Evolutionary conservation across 2,888 invertebrate species (phyloP).

Genomic region (Athrips mouffetella): DNA sequence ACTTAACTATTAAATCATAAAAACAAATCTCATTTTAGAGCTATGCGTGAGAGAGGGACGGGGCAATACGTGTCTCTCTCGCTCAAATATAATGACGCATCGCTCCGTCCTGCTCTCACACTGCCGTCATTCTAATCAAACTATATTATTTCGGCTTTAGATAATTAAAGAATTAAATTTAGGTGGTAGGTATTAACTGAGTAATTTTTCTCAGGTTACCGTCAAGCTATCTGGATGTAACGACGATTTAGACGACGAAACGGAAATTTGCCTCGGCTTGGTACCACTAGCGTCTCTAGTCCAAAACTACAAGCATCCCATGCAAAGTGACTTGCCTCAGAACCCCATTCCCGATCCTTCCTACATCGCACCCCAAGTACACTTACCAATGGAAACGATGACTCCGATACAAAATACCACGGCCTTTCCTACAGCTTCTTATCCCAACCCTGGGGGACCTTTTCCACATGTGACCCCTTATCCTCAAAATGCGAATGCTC

Average conservation of each 20-base stretch:
- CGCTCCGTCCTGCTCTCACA: too few relatives aligned
- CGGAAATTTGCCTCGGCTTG: conserved; percentile 51
- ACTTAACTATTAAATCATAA: too few relatives aligned
- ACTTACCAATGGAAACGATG: too few relatives aligned
- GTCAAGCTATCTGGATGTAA: conserved; percentile 55
- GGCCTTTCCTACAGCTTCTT: conserved; percentile 6
- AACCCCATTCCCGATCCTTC: conserved; percentile 37
- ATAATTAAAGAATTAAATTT: too few relatives aligned
- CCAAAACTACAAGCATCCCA: conserved; percentile 40
- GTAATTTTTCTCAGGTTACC: conserved; percentile 43
- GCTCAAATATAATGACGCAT: too few relatives aligned
- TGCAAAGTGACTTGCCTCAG: conserved; percentile 41
- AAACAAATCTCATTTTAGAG: too few relatives aligned
- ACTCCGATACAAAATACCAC: not conserved
- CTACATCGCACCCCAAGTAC: not conserved
- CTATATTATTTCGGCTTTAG: too few relatives aligned
- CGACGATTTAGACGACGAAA: conserved; percentile 46
- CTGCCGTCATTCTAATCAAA: too few relatives aligned
- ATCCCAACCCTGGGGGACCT: conserved; percentile 6
- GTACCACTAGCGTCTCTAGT: conserved; percentile 36
- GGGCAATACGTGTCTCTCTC: too few relatives aligned
- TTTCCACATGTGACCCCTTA: not conserved
- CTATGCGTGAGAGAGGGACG: too few relatives aligned
- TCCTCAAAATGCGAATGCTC: not conserved
- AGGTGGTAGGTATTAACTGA: too few relatives aligned